phyloP scores from a whole-genome alignment of 35 echinoderm and acorn worm species.

The Eucidaris tribuloides region DNA sequence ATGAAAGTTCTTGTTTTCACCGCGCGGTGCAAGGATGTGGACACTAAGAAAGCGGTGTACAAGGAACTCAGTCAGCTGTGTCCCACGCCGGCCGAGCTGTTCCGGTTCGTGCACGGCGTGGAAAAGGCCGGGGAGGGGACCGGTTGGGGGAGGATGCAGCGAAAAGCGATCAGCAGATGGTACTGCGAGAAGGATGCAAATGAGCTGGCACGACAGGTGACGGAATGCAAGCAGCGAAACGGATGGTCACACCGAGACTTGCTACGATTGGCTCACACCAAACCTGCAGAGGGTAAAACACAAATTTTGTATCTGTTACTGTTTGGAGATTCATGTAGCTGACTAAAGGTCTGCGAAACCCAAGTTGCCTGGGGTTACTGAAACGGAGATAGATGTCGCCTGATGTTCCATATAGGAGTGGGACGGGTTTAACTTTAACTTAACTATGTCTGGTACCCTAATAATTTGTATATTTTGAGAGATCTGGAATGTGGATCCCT shows the following conservation, averaged over 20 bases:
- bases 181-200: constrained; percentile 73
- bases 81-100: constrained; percentile 69
- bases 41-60: constrained; percentile 62
- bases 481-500: too few relatives aligned
- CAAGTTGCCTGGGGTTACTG: too few relatives aligned
- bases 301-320: neutral
- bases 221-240: constrained; percentile 62
- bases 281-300: constrained; percentile 66
- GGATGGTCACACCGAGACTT: constrained; percentile 93
- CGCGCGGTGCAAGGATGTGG: constrained; percentile 50
- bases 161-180: constrained; percentile 74
- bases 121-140: constrained; percentile 57
- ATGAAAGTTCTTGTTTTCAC: constrained; percentile 61
- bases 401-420: too few relatives aligned
- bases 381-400: too few relatives aligned
- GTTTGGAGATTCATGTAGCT: too few relatives aligned
- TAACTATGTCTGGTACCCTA: too few relatives aligned
- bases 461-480: too few relatives aligned
- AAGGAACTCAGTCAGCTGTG: constrained; percentile 65
- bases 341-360: too few relatives aligned
- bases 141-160: constrained; percentile 81
- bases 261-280: constrained; percentile 81
- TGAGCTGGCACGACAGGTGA: constrained; percentile 59
- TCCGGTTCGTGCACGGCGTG: constrained; percentile 71
- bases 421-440: too few relatives aligned